Evolutionary conservation across 2,797 vertebrate genomes (phyloP).

Genomic region (Acridotheres tristis): DNA sequence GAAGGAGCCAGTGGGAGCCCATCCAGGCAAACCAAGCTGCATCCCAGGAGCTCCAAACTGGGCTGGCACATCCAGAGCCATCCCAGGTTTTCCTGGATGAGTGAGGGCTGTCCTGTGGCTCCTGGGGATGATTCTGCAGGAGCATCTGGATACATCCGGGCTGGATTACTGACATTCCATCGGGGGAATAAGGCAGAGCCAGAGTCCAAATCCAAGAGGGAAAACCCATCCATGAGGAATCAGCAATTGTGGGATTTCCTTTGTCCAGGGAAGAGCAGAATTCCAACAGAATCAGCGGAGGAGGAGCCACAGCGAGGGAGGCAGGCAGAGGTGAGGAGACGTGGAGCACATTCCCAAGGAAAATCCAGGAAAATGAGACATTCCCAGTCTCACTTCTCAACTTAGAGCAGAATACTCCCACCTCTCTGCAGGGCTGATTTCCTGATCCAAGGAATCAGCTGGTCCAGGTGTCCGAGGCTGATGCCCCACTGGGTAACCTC

Average conservation of each 20-base stretch:
- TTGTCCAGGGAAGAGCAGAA: not conserved
- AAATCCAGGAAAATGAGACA: not conserved
- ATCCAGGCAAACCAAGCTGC: not conserved
- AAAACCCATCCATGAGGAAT: not conserved
- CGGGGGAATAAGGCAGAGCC: not conserved
- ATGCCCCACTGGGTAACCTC: not conserved
- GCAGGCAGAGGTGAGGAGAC: not conserved
- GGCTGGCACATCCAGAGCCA: not conserved
- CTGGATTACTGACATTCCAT: not conserved
- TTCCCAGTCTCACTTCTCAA: not conserved
- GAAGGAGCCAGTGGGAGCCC: not conserved
- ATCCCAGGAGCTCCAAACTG: not conserved
- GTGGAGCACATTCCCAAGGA: not conserved
- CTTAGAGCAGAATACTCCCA: fast-evolving
- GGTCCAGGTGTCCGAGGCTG: fast-evolving
- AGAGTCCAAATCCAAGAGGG: not conserved
- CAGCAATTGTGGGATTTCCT: fast-evolving
- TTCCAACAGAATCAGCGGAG: not conserved
- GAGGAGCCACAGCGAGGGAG: fast-evolving
- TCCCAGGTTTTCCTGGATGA: not conserved
- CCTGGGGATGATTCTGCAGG: not conserved
- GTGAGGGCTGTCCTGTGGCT: fast-evolving
- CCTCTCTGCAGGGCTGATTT: not conserved
- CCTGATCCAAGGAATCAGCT: not conserved
- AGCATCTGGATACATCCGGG: not conserved